These are phyloP conservation scores for human (Homo sapiens) DNA, from an alignment of 2,113 vertebrate genomes.

Conservation along the genomic window DNA sequence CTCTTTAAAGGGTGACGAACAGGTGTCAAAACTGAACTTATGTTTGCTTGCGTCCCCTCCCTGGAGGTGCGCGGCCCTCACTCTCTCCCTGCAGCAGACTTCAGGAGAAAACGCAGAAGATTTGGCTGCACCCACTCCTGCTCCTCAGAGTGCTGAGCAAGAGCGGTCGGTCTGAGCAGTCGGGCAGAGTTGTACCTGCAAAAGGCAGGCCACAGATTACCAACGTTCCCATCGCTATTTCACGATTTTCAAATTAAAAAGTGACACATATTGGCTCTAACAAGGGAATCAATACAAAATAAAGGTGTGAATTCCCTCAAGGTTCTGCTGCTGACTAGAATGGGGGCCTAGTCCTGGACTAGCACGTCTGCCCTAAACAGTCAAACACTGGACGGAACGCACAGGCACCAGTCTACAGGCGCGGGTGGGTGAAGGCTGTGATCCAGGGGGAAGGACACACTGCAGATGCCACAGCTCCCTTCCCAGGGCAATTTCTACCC, in stretches of 20 bases:
- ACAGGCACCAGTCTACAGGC: not conserved
- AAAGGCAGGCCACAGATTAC: not conserved
- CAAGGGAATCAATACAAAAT: rapidly evolving
- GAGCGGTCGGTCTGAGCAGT: rapidly evolving
- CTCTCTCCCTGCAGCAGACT: too few relatives aligned
- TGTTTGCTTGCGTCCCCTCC: too few relatives aligned
- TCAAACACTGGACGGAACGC: rapidly evolving
- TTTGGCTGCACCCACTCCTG: rapidly evolving
- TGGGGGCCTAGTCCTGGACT: not conserved
- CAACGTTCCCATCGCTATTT: rapidly evolving
- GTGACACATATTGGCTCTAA: too few relatives aligned
- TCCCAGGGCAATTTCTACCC: rapidly evolving
- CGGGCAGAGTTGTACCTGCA: too few relatives aligned
- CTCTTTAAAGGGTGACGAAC: not conserved
- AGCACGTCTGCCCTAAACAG: not conserved
- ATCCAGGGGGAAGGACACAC: too few relatives aligned
- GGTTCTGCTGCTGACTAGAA: rapidly evolving
- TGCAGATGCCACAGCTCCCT: rapidly evolving
- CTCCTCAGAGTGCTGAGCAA: not conserved
- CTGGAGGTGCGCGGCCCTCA: rapidly evolving
- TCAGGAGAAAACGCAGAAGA: too few relatives aligned
- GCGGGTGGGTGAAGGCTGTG: rapidly evolving
- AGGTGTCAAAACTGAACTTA: rapidly evolving
- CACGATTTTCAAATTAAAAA: not conserved
- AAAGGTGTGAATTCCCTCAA: not conserved